Evolutionary conservation across 2,888 invertebrate genomes (phyloP).

Genomic region (Mythimna lalbum): DNA sequence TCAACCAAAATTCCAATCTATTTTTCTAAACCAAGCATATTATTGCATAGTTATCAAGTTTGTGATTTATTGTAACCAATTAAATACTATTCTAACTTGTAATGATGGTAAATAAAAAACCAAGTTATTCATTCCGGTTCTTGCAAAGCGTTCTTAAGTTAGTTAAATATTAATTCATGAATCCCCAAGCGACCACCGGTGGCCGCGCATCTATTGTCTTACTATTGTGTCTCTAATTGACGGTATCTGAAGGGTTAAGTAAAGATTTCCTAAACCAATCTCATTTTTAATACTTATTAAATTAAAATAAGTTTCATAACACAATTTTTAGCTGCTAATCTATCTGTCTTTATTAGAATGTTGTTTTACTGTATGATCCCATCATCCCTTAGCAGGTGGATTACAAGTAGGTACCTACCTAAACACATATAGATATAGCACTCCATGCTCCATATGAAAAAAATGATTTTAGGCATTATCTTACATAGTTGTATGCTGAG

Average conservation of each 20-base stretch:
- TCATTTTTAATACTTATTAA: neutral
- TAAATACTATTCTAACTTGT: neutral
- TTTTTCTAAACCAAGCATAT: neutral
- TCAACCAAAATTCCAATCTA: neutral
- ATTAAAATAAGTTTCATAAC: neutral
- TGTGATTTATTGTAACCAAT: neutral
- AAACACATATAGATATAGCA: slow-evolving; percentile 4
- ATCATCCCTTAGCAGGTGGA: neutral
- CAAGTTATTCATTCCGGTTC: neutral
- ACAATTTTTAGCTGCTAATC: neutral
- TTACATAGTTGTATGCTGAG: neutral
- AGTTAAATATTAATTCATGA: neutral
- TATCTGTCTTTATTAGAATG: neutral
- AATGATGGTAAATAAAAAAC: slow-evolving; percentile 1
- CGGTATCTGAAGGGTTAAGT: too few species aligned
- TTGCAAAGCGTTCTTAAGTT: neutral
- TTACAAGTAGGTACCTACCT: neutral
- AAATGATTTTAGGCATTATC: neutral
- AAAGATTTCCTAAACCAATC: neutral
- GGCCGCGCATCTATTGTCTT: too few species aligned
- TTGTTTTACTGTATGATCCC: neutral
- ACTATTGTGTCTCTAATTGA: too few species aligned
- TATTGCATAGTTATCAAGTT: neutral
- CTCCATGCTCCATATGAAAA: neutral
- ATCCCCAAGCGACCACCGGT: too few species aligned